Evolutionary conservation across 1,140 invertebrate genomes (phyloP).

Genomic region (Phortica variegata): DNA sequence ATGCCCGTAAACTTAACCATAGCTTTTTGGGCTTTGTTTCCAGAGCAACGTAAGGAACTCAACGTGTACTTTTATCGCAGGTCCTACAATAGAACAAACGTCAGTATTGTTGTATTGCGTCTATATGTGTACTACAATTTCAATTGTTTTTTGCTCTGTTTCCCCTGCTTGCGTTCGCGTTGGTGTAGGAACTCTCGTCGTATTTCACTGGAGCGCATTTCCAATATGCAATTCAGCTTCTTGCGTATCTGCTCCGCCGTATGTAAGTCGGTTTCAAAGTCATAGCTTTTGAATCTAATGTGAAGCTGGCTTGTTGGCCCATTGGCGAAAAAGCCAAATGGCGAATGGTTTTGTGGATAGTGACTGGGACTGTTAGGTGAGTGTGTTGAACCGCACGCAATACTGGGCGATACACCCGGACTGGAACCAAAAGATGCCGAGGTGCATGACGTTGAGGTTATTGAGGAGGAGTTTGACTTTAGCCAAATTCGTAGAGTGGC

Average conservation of each 20-base stretch:
- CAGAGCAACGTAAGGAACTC: conserved; percentile 20
- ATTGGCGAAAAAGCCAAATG: conserved; percentile 30
- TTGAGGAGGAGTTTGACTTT: conserved; percentile 40
- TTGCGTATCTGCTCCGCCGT: conserved; percentile 79
- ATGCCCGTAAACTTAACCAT: conserved; percentile 8
- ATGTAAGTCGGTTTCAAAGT: conserved; percentile 79
- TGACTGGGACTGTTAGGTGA: conserved; percentile 41
- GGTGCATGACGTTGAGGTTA: conserved; percentile 23
- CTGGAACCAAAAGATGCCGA: conserved; percentile 27
- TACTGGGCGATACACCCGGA: conserved; percentile 19
- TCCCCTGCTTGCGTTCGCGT: conserved; percentile 64
- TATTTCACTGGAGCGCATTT: conserved; percentile 74
- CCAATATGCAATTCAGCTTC: conserved; percentile 85
- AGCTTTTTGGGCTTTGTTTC: conserved; percentile 19
- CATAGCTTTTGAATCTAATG: conserved; percentile 73
- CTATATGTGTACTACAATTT: conserved; percentile 57
- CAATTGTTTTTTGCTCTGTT: conserved; percentile 48
- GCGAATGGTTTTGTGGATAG: conserved; percentile 13
- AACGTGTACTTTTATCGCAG: conserved; percentile 23
- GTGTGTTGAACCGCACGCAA: conserved; percentile 19
- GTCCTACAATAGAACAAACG: conserved; percentile 40
- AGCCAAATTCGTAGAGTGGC: conserved; percentile 59
- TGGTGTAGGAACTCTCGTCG: conserved; percentile 73
- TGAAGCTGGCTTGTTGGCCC: conserved; percentile 43
- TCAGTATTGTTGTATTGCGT: no score